Base-by-base conservation (phyloP, 2,888 invertebrate genomes). In the Drosophila cyrtoloma region DNA sequence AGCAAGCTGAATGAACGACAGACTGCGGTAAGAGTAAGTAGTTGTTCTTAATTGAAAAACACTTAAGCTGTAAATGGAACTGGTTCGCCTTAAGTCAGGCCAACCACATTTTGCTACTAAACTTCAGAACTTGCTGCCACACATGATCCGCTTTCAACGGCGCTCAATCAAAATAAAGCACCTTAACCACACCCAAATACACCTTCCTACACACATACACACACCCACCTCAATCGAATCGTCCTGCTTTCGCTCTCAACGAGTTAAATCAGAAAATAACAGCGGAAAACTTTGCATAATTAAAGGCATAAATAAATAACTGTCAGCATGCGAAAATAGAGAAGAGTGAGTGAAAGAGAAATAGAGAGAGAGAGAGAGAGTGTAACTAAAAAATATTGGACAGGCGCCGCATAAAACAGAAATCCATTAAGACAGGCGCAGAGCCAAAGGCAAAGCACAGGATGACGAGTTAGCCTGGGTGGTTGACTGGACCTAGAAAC, bases 271-370 rank as follows among this genome's bases (percentile, higher is more conserved):
- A 57, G 58, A 75, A 73, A 79, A 65, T 61, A 71, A 71, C 58
- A 55, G 79, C 72, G 75, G 65, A 82, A 88, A 89, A 81, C 75
- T 79, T 73, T 88, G 85, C 81, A 86, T 86, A 86, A 86, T 86
- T 86, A 86, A 85, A 72, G 71, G 52, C 77, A 81, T 79, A 71
- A 70, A 81, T 81, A 81, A 81, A 82, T 74, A 79, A 81, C 52
- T 59, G 68, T 26, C 69, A 75, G 60, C 42, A 42, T n/a, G 42
- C 50, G 42, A n/a, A 22, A 57, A 47, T 16, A 33, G 37, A 26
- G 26, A 12, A 30, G 4, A 39, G 19, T 19, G 9, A 39, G 39
- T 32, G 26, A 28, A 19, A 7, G 47, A 50, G 16, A 28, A 33
- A 33, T 33, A 12, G 33, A 51, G 7, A 19, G 2, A 28, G 9